These are phyloP conservation scores for Dryobota labecula DNA, from an alignment of 2,888 invertebrate species.

Conservation along the genomic window DNA sequence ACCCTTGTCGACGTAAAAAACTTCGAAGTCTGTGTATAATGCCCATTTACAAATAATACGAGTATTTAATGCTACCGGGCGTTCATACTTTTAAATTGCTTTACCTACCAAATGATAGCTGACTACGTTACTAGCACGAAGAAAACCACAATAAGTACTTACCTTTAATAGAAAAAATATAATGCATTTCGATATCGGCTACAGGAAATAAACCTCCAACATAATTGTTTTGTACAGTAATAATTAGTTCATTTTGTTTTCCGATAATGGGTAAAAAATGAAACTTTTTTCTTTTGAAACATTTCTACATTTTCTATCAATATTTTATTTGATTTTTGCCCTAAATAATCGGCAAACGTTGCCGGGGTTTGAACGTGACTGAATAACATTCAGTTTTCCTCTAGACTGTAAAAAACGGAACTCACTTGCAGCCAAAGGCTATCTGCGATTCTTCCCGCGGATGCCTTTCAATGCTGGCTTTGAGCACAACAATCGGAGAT, in stretches of 20 bases:
- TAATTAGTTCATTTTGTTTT: conserved; percentile 14
- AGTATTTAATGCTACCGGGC: conserved; percentile 3
- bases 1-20: conserved; percentile 44
- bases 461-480: conserved; percentile 73
- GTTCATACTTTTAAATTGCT: background rate
- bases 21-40: conserved; percentile 6
- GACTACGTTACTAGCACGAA: background rate
- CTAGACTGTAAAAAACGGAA: conserved; percentile 73
- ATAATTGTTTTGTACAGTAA: conserved; percentile 13
- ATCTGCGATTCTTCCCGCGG: conserved; percentile 79
- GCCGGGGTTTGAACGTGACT: conserved; percentile 71
- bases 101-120: background rate
- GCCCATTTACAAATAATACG: conserved; percentile 20
- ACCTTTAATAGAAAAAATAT: background rate
- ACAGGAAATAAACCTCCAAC: background rate
- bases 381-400: conserved; percentile 69
- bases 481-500: conserved; percentile 77
- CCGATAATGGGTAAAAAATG: conserved; percentile 32
- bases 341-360: conserved; percentile 48
- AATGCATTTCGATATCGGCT: background rate
- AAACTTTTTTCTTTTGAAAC: conserved; percentile 27
- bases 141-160: background rate
- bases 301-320: conserved; percentile 25
- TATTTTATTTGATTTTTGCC: conserved; percentile 39
- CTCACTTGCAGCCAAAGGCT: conserved; percentile 73